Evolutionary conservation across 2,888 invertebrate genomes (phyloP).

Genomic region (Melitaea athalia): DNA sequence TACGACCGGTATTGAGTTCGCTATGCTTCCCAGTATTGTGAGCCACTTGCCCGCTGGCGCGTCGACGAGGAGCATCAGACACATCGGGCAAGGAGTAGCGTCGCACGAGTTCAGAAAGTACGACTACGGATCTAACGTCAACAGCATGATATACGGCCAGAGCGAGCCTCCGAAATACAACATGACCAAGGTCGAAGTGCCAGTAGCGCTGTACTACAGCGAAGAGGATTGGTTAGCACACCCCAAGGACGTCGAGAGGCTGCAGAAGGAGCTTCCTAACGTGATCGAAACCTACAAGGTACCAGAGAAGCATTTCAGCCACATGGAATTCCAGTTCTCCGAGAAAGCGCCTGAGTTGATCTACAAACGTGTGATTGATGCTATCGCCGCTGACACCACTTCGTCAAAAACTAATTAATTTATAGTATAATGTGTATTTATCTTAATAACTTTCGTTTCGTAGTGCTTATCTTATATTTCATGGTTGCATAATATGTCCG

Average conservation of each 20-base stretch:
- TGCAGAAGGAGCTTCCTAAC: constrained; percentile 81
- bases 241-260: constrained; percentile 80
- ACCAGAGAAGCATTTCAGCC: constrained; percentile 72
- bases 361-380: constrained; percentile 64
- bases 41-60: constrained; percentile 82
- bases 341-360: constrained; percentile 61
- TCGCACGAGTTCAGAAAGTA: constrained; percentile 65
- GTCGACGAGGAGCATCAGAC: constrained; percentile 78
- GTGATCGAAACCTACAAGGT: constrained; percentile 80
- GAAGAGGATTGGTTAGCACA: constrained; percentile 86
- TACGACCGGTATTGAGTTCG: constrained; percentile 77
- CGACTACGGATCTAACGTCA: constrained; percentile 65
- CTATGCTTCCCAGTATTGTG: constrained; percentile 78
- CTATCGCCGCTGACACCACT: constrained; percentile 50
- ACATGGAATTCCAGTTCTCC: constrained; percentile 75
- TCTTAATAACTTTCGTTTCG: constrained; percentile 6
- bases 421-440: neutral
- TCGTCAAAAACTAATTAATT: constrained; percentile 29
- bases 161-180: constrained; percentile 65
- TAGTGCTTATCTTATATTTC: constrained; percentile 25
- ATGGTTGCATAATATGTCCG: constrained; percentile 33
- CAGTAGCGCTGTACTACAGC: constrained; percentile 69
- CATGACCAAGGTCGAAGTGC: constrained; percentile 63
- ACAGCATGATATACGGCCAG: constrained; percentile 65
- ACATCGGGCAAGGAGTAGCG: constrained; percentile 78